Conservation (phyloP, 2,888 invertebrate species). For the Dynastes maya region DNA sequence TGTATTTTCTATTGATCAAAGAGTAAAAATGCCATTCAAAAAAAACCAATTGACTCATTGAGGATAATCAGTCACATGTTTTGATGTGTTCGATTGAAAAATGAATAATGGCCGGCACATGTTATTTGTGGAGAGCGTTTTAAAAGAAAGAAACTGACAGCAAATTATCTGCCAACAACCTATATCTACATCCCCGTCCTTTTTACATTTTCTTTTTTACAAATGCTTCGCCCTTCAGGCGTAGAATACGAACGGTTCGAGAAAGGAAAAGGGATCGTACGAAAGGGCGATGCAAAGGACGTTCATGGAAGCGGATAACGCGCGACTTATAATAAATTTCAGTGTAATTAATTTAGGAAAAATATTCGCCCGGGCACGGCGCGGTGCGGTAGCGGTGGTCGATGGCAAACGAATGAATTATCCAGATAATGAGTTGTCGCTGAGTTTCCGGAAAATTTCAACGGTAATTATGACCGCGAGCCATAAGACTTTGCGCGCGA, state of each 20-base stretch:
- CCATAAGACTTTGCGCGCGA: slow-evolving; percentile 40
- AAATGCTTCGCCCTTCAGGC: too few species aligned
- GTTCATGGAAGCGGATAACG: slow-evolving; percentile 7
- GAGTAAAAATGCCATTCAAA: too few species aligned
- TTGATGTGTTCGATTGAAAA: too few species aligned
- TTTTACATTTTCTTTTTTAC: too few species aligned
- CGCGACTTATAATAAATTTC: slow-evolving; percentile 46
- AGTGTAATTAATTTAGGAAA: slow-evolving; percentile 48
- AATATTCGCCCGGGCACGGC: slow-evolving; percentile 40
- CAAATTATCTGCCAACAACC: too few species aligned
- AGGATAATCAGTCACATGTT: too few species aligned
- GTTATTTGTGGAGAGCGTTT: too few species aligned
- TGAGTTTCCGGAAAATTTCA: slow-evolving; percentile 56
- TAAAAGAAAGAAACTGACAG: too few species aligned
- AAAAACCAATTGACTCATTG: too few species aligned
- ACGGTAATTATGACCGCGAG: slow-evolving; percentile 57
- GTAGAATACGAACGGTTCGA: background rate
- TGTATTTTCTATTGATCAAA: too few species aligned
- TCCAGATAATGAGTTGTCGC: slow-evolving; percentile 59
- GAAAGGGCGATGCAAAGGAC: background rate
- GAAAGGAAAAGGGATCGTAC: slow-evolving; percentile 5
- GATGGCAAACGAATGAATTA: slow-evolving; percentile 55
- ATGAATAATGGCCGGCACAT: too few species aligned
- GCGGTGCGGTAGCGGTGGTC: background rate
- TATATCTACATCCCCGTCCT: too few species aligned